Evolutionary conservation across 1,140 invertebrate genomes (phyloP).

Genomic region (Sinonovacula constricta): DNA sequence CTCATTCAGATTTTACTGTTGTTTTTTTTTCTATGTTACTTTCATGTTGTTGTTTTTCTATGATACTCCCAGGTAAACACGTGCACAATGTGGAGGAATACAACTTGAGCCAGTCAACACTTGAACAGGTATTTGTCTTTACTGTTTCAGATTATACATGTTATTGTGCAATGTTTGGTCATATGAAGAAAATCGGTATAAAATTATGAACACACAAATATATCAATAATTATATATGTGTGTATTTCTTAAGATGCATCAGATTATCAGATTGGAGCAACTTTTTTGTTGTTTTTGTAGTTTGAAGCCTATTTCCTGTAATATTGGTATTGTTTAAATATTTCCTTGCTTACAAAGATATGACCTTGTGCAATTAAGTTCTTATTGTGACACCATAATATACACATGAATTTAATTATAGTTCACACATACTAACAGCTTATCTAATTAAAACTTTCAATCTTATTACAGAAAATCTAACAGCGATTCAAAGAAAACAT

Average conservation of each 20-base stretch:
- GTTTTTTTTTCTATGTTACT: neutral
- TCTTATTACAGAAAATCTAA: neutral
- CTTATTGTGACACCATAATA: neutral
- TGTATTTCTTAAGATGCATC: neutral
- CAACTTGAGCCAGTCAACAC: slow-evolving; percentile 87
- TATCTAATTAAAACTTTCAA: neutral
- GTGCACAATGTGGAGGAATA: slow-evolving; percentile 83
- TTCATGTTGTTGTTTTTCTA: neutral
- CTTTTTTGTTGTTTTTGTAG: neutral
- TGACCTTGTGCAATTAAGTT: neutral
- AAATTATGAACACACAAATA: neutral
- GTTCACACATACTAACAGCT: neutral
- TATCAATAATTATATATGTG: neutral
- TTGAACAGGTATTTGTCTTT: slow-evolving; percentile 82
- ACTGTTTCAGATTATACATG: slow-evolving; percentile 61
- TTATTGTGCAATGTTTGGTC: slow-evolving; percentile 86
- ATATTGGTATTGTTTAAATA: too few species aligned
- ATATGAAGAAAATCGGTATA: neutral
- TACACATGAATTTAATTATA: neutral
- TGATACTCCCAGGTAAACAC: slow-evolving; percentile 62
- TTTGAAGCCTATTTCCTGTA: neutral
- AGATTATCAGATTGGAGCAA: neutral
- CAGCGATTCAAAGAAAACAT: too few species aligned
- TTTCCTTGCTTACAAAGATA: neutral
- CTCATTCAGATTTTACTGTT: too few species aligned